Percentiles rank a stretch among this genome's conserved stretches.
Evolutionary conservation across 92 coral and sea anemone species (phyloP).

Genomic region (Epizoanthus stellaris): DNA sequence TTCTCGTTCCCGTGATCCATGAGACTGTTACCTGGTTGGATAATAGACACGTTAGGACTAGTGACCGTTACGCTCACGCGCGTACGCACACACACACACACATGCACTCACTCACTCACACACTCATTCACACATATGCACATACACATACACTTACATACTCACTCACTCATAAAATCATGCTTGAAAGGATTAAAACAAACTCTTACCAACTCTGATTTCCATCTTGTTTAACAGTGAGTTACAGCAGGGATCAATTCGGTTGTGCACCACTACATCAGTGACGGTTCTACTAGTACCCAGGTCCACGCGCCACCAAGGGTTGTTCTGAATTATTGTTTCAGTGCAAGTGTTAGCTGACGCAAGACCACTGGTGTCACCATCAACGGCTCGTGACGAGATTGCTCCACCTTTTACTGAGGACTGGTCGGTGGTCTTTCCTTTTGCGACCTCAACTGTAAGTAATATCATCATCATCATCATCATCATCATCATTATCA

Average conservation of each 20-base stretch:
- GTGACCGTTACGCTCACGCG: neutral
- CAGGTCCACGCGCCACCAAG: conserved; percentile 41
- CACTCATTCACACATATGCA: neutral
- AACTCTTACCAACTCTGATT: conserved; percentile 23
- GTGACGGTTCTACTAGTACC: conserved; percentile 11
- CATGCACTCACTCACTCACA: too few relatives aligned
- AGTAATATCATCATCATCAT: neutral
- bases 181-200: too few relatives aligned
- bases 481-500: neutral
- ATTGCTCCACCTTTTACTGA: conserved; percentile 9
- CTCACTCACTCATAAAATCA: neutral
- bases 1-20: conserved; percentile 31
- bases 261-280: conserved; percentile 17
- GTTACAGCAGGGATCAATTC: conserved; percentile 22
- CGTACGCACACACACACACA: neutral
- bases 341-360: conserved; percentile 8
- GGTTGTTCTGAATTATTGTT: conserved; percentile 25
- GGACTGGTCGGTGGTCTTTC: conserved; percentile 26
- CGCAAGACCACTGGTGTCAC: conserved; percentile 22
- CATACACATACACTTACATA: neutral
- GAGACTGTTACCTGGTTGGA: conserved; percentile 35
- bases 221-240: conserved; percentile 34
- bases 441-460: conserved; percentile 33
- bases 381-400: conserved; percentile 42
- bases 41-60: neutral